Evolutionary conservation across 2,113 vertebrate species (phyloP), one percentile per base, ranked within the genome.

Genomic region (Oenanthe melanoleuca): DNA sequence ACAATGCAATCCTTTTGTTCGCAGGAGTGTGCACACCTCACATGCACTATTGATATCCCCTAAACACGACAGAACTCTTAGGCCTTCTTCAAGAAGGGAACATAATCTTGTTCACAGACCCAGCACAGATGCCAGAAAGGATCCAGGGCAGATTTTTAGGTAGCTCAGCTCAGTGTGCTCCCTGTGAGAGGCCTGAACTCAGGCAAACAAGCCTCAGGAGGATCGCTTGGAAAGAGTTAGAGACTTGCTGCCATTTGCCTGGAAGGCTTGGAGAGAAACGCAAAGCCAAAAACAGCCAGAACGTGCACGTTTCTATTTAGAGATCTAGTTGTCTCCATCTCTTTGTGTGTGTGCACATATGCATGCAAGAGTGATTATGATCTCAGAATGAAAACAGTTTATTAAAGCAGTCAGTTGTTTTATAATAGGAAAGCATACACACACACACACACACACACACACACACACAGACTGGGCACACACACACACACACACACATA

Each of bases 191-290:
- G 53, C 67, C 67, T 94, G 69, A 93, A 95, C 61, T 75, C 28
- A 2, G 74, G 72, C 80, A 88, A 94, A 91, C 42, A 81, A 92
- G 83, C 45, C 88, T 88, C 94, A 80, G 47, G 89, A 95, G 92
- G 50, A 69, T 90, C 0, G 0, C 74, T 96, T 96, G 95, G 95
- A 95, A 95, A 89, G 81, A 84, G 33, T 89, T 49, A 56, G 60
- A 96, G 74, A 47, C 44, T 91, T 80, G 61, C 82, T 97, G 96
- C 96, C 95, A 97, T 95, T 96, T 97, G 96, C 96, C 96, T 89
- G 78, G 82, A 64, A 94, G 96, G 97, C 92, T 84, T 95, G 89
- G 88, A 96, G 66, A 60, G 71, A 88, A 92, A 94, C 84, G 71
- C 88, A 73, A 82, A 91, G 78, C 89, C 88, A 86, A 89, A 96